These are phyloP conservation scores for Parthenolecanium corni DNA, from an alignment of 2,888 invertebrate genomes.

Conservation along the genomic window DNA sequence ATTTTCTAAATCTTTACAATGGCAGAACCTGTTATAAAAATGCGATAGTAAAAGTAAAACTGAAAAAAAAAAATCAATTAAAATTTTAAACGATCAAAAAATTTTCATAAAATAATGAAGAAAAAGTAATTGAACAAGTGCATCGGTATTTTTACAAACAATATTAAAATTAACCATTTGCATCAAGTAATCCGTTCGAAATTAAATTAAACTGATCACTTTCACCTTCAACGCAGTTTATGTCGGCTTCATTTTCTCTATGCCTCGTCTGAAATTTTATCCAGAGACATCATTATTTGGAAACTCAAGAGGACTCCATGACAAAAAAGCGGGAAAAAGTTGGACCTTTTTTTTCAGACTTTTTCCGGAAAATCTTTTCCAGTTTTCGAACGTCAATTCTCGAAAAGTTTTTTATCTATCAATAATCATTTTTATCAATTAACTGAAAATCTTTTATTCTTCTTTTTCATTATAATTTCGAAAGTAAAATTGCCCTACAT, in stretches of 20 bases:
- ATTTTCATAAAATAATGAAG: neutral
- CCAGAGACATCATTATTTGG: no score
- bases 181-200: conserved; percentile 10
- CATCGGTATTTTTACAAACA: neutral
- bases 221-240: conserved; percentile 8
- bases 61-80: conserved; percentile 11
- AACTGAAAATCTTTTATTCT: no score
- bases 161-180: conserved; percentile 2
- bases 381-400: no score
- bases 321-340: no score
- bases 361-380: no score
- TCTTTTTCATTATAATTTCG: no score
- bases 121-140: neutral
- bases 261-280: conserved; percentile 8
- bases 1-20: neutral
- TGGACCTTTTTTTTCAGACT: no score
- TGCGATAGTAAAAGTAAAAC: neutral
- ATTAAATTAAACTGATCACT: conserved; percentile 12
- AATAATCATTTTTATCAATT: no score
- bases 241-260: conserved; percentile 6
- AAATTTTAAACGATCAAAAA: neutral
- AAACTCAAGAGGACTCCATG: no score
- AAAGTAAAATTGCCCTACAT: no score
- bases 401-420: no score
- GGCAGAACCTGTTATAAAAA: neutral